These are phyloP conservation scores for Julus scandinavius DNA, from an alignment of 2,888 invertebrate species.

Conservation along the genomic window DNA sequence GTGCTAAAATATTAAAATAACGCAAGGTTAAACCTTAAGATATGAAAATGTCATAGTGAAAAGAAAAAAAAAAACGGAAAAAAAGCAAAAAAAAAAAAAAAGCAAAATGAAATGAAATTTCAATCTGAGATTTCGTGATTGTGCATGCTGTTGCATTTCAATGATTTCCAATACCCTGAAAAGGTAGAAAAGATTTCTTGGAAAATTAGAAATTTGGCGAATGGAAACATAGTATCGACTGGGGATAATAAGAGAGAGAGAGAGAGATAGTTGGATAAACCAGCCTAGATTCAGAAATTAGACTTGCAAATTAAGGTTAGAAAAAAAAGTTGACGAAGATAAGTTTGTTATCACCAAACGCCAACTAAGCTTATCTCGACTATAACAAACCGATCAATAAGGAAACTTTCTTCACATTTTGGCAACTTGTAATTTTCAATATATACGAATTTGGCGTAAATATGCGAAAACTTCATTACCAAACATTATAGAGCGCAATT, in stretches of 20 bases:
- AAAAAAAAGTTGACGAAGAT: conserved; percentile 44
- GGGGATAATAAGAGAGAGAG: neutral
- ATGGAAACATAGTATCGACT: neutral
- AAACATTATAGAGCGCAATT: conserved; percentile 26
- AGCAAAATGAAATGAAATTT: neutral
- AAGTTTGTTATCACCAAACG: conserved; percentile 37
- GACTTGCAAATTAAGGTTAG: conserved; percentile 29
- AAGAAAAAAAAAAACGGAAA: neutral
- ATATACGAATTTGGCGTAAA: neutral
- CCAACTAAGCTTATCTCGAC: conserved; percentile 34
- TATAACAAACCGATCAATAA: conserved; percentile 39
- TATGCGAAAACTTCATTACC: conserved; percentile 22
- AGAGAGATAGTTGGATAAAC: neutral
- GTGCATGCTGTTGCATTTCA: neutral
- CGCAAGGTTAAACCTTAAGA: neutral
- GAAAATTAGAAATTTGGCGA: neutral
- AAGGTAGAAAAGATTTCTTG: conserved; percentile 20
- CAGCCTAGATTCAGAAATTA: conserved; percentile 25
- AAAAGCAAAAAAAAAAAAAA: neutral
- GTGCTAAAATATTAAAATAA: neutral
- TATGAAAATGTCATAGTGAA: conserved; percentile 8
- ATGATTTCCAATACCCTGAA: conserved; percentile 27
- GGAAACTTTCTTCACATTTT: neutral
- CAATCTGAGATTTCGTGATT: conserved; percentile 29
- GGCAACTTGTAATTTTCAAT: neutral